Percentiles rank a stretch among this genome's conserved stretches.
Evolutionary conservation across 2,888 invertebrate genomes (phyloP).

Genomic region (Orthosia gracilis): DNA sequence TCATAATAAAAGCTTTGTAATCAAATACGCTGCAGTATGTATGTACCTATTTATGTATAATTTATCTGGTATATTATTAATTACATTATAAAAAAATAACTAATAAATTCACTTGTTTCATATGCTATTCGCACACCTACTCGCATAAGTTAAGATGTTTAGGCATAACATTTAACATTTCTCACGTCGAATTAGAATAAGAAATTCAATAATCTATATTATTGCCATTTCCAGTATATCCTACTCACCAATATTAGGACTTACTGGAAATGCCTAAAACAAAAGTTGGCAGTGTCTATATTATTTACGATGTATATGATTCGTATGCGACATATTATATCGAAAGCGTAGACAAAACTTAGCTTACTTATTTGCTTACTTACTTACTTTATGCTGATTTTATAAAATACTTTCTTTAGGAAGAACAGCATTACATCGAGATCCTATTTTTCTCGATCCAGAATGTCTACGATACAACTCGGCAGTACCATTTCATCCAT

Average conservation of each 20-base stretch:
- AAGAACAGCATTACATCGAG: background rate
- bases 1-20: conserved; percentile 23
- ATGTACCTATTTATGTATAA: background rate
- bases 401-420: background rate
- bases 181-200: background rate
- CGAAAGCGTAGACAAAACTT: background rate
- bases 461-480: background rate
- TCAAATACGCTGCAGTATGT: conserved; percentile 5
- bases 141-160: conserved; percentile 2
- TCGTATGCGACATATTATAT: too few species aligned
- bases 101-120: conserved; percentile 15
- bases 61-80: conserved; percentile 7
- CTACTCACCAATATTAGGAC: too few species aligned
- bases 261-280: background rate
- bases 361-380: too few species aligned
- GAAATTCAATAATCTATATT: background rate
- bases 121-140: conserved; percentile 25
- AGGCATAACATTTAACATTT: conserved; percentile 2
- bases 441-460: background rate
- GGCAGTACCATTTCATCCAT: background rate
- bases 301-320: background rate
- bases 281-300: background rate
- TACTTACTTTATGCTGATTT: background rate
- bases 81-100: background rate
- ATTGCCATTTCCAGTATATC: background rate